These are phyloP conservation scores for Dendronephthya gigantea DNA, from an alignment of 64 coral and sea anemone genomes.

Conservation along the genomic window DNA sequence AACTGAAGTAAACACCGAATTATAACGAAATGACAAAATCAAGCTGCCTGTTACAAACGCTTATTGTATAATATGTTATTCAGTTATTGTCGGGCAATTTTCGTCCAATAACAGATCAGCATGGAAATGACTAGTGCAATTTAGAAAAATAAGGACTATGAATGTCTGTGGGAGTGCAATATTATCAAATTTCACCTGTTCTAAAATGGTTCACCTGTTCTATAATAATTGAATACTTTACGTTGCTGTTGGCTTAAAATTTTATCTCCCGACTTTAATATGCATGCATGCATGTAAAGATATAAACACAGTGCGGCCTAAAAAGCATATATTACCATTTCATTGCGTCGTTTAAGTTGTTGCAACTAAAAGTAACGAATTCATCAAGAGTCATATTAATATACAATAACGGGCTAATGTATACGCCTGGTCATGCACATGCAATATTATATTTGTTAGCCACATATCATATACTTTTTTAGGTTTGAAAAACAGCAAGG, in stretches of 20 bases:
- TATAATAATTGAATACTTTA: neutral
- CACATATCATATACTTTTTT: no score
- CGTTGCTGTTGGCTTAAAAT: neutral
- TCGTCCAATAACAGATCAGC: neutral
- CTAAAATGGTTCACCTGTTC: neutral
- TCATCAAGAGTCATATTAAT: no score
- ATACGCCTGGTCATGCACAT: no score
- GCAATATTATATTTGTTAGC: no score
- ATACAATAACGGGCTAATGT: no score
- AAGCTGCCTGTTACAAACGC: no score
- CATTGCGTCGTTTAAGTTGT: neutral
- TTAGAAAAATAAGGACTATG: neutral
- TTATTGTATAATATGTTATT: no score
- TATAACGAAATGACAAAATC: no score
- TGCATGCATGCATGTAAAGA: neutral
- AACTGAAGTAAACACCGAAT: no score
- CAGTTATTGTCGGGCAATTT: neutral
- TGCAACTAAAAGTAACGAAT: no score
- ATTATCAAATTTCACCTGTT: neutral
- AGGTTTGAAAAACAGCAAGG: no score
- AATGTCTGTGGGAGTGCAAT: neutral
- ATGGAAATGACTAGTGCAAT: neutral
- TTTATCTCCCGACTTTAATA: neutral
- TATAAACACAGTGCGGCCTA: neutral
- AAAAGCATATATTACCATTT: neutral